phyloP scores from a whole-genome alignment of 2,113 vertebrate species.

The Bolborhynchus lineola region DNA sequence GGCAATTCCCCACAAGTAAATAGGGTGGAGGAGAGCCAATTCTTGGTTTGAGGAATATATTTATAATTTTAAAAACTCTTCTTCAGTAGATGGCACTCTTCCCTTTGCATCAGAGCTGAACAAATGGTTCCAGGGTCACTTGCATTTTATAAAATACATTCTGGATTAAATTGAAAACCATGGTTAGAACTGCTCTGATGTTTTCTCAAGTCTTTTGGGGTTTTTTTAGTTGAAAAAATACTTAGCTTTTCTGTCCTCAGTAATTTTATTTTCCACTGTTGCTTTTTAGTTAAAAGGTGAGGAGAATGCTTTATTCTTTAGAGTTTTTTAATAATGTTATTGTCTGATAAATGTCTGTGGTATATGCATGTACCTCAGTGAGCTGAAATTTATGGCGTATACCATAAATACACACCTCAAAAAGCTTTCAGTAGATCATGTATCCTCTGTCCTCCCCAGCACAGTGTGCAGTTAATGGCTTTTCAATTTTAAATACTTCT shows the following conservation, averaged over 20 bases:
- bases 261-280: background rate
- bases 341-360: background rate
- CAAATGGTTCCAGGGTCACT: background rate
- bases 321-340: background rate
- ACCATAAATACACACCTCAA: background rate
- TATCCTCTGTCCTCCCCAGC: background rate
- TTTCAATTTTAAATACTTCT: background rate
- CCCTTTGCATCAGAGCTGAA: background rate
- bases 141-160: background rate
- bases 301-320: no score
- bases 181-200: background rate
- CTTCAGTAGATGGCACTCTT: constrained; percentile 62
- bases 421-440: background rate
- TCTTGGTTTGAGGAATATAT: background rate
- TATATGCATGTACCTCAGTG: background rate
- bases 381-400: background rate
- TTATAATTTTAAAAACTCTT: background rate
- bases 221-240: background rate
- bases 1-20: background rate
- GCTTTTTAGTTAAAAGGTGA: background rate
- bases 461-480: background rate
- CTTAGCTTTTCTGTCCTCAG: background rate
- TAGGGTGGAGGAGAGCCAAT: background rate
- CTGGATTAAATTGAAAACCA: background rate
- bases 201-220: background rate